Evolutionary conservation across 2,113 vertebrate genomes (phyloP).

Genomic region (Labeo catla): DNA sequence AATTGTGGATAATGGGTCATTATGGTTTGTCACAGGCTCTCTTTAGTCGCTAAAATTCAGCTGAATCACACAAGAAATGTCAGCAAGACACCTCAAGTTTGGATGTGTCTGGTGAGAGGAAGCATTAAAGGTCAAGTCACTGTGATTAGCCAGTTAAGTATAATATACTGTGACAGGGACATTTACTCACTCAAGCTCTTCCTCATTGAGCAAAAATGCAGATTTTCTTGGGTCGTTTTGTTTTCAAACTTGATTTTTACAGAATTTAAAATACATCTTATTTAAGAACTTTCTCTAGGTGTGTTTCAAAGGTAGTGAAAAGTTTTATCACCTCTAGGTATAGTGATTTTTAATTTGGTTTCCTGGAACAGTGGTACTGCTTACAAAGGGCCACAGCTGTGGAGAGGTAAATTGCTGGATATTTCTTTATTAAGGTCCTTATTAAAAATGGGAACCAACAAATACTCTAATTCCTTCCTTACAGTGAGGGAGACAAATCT

Average conservation of each 20-base stretch:
- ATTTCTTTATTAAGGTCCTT: constrained; percentile 26
- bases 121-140: constrained; percentile 33
- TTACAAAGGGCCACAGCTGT: constrained; percentile 9
- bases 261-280: not conserved
- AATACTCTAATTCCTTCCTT: not conserved
- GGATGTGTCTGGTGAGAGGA: not conserved
- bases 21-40: not conserved
- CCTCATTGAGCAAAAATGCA: not conserved
- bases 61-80: not conserved
- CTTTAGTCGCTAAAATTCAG: not conserved
- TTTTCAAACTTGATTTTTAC: not conserved
- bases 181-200: constrained; percentile 2
- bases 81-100: not conserved
- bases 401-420: constrained; percentile 15
- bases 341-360: constrained; percentile 13
- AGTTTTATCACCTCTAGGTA: not conserved
- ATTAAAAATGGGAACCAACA: not conserved
- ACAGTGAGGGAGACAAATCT: not conserved
- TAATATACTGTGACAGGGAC: not conserved
- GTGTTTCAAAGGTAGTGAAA: not conserved
- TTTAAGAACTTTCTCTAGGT: not conserved
- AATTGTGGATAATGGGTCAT: not conserved
- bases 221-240: not conserved
- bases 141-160: constrained; percentile 3
- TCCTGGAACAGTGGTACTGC: not conserved